These are phyloP conservation scores for Diadema setosum DNA, from an alignment of 35 echinoderm and acorn worm species.

Conservation along the genomic window DNA sequence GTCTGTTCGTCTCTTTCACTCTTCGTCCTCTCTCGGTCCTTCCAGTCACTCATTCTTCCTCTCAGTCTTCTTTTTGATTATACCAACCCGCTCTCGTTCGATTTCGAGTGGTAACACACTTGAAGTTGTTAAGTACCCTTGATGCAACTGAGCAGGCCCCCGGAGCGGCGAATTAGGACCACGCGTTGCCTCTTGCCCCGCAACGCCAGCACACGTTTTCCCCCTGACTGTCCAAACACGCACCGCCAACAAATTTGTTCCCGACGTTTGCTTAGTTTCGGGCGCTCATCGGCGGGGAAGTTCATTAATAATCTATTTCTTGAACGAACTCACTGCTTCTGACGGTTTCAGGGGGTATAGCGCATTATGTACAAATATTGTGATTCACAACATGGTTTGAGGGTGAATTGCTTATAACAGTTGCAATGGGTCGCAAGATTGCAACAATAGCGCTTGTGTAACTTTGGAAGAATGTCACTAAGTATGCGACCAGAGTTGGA, in stretches of 20 bases:
- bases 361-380: neutral
- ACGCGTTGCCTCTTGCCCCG: neutral
- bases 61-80: neutral
- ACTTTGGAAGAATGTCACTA: neutral
- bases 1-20: neutral
- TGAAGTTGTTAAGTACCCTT: neutral
- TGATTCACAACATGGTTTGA: neutral
- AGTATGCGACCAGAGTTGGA: too few species aligned
- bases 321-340: neutral
- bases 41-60: neutral
- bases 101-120: neutral
- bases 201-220: neutral
- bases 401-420: neutral
- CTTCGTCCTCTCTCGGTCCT: neutral
- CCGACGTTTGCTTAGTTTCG: neutral
- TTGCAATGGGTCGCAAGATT: neutral
- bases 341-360: neutral
- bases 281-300: neutral
- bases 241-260: neutral
- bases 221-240: neutral
- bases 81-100: neutral
- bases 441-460: neutral
- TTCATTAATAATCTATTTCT: slow-evolving; percentile 8
- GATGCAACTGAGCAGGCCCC: neutral
- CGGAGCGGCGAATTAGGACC: neutral